phyloP scores from a whole-genome alignment of 2,797 vertebrate species.

The Macropodus opercularis region DNA sequence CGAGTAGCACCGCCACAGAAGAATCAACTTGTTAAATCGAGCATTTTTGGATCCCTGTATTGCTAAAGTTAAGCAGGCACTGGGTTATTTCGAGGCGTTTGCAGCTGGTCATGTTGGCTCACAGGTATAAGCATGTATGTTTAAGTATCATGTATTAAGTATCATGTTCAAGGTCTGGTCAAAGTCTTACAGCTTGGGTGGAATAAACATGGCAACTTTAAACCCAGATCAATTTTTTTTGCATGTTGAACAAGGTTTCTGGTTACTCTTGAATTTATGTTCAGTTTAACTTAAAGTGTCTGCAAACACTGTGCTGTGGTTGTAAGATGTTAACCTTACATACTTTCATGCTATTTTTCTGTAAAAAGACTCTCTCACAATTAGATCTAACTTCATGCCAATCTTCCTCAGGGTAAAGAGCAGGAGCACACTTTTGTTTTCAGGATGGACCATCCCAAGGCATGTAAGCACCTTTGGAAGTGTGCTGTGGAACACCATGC shows the following conservation, averaged over 20 bases:
- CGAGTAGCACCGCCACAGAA: no score
- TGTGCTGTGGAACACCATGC: constrained; percentile 99
- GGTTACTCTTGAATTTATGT: neutral
- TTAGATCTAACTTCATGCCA: neutral
- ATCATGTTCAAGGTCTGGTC: neutral
- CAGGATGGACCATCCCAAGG: constrained; percentile 96
- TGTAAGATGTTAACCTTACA: neutral
- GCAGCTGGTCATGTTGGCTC: neutral
- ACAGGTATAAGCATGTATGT: neutral
- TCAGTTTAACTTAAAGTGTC: neutral
- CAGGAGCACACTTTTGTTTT: constrained; percentile 99
- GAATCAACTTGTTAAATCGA: neutral
- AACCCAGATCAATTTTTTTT: neutral
- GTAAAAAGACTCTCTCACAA: neutral
- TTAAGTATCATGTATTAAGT: no score
- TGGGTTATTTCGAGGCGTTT: no score
- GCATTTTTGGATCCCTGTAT: neutral
- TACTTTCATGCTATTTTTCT: neutral
- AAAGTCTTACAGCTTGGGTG: neutral
- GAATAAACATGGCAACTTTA: neutral
- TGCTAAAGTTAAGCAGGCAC: neutral
- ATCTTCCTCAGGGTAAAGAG: constrained; percentile 88
- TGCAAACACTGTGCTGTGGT: neutral
- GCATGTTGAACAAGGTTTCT: no score
- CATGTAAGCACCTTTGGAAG: constrained; percentile 98